phyloP scores from a whole-genome alignment of 2,113 vertebrate species.

The Rhinoderma darwinii region DNA sequence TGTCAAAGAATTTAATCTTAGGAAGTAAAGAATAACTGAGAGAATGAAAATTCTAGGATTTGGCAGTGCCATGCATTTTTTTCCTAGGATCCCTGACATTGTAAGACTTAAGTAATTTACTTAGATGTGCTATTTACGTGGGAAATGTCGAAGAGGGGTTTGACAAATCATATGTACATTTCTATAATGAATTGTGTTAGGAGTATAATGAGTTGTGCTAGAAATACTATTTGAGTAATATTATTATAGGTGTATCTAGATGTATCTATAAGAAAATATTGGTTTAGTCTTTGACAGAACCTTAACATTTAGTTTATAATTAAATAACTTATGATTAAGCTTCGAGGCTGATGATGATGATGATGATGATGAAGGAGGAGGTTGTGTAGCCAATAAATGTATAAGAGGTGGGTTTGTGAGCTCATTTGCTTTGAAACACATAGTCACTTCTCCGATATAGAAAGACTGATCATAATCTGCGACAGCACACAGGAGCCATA shows the following conservation, averaged over 20 bases:
- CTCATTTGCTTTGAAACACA: too few species aligned
- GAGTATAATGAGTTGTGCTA: not conserved
- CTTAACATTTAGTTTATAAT: not conserved
- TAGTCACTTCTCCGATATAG: too few species aligned
- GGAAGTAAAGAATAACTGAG: conserved; percentile 12
- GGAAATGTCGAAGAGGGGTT: not conserved
- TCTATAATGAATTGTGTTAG: not conserved
- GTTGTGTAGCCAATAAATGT: not conserved
- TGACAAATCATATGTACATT: not conserved
- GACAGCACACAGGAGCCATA: too few species aligned
- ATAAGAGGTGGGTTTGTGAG: too few species aligned
- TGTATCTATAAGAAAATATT: not conserved
- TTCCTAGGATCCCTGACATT: not conserved
- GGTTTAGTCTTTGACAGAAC: not conserved
- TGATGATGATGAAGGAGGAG: not conserved
- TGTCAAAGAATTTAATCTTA: conserved; percentile 12
- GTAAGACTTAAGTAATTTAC: not conserved
- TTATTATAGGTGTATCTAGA: not conserved
- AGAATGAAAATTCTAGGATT: not conserved
- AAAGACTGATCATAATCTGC: too few species aligned
- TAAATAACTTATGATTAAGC: not conserved
- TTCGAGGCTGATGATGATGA: not conserved
- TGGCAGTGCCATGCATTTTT: not conserved
- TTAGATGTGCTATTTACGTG: not conserved
- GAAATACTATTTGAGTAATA: not conserved